Conservation (phyloP, 2,888 invertebrate species). For the Heliconius hortense region DNA sequence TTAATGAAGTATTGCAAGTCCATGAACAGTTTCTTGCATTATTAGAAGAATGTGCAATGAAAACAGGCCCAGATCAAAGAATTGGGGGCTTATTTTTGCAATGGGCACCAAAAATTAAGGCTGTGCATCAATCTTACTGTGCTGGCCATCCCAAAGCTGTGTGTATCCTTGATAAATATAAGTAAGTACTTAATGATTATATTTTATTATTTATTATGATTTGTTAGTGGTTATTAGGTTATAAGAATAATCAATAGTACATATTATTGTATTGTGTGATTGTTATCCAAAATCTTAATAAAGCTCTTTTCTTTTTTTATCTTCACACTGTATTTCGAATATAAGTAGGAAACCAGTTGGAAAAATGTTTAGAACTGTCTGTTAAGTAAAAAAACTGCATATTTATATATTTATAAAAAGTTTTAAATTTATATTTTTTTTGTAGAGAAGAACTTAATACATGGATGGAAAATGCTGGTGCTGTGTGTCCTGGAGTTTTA, state of each 20-base stretch:
- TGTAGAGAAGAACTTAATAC: conserved; percentile 90
- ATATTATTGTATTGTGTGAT: no score
- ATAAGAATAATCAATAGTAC: no score
- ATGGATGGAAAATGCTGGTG: conserved; percentile 94
- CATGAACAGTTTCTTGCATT: conserved; percentile 91
- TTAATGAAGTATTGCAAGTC: conserved; percentile 91
- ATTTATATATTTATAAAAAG: background rate
- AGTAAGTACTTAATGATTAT: conserved; percentile 81
- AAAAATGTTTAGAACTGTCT: no score
- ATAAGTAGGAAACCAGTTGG: no score
- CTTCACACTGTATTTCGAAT: no score
- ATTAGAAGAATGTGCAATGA: conserved; percentile 89
- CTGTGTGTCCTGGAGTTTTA: conserved; percentile 92
- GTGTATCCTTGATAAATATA: conserved; percentile 94
- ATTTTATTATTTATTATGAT: background rate
- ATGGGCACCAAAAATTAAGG: conserved; percentile 90
- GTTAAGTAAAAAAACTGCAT: no score
- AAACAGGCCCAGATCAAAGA: conserved; percentile 88
- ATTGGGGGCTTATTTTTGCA: conserved; percentile 96
- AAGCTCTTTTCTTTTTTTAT: no score
- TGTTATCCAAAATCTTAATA: no score
- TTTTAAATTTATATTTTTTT: background rate
- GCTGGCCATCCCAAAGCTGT: conserved; percentile 97
- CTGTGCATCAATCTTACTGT: conserved; percentile 94
- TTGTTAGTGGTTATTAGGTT: background rate